phyloP scores from a whole-genome alignment of 2,113 vertebrate species.

The Lucifuga dentata region DNA sequence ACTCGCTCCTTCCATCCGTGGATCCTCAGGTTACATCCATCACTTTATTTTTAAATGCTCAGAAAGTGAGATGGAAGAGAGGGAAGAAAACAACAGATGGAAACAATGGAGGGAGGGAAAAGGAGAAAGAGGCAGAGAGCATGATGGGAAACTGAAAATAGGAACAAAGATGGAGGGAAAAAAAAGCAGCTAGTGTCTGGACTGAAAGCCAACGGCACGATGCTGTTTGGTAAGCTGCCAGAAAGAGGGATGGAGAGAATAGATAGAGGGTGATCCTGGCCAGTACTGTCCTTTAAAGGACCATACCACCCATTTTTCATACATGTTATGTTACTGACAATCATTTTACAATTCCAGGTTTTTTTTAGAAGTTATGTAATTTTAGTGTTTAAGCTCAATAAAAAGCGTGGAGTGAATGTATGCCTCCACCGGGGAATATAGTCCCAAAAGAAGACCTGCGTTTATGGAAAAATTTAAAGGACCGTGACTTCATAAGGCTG shows the following conservation, averaged over 20 bases:
- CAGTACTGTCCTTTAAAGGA: too few relatives aligned
- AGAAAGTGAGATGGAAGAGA: conserved; percentile 6
- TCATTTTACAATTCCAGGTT: too few relatives aligned
- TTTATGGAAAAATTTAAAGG: too few relatives aligned
- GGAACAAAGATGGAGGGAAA: conserved; percentile 10
- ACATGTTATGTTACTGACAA: too few relatives aligned
- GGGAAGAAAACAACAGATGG: background rate
- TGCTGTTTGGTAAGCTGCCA: conserved; percentile 58
- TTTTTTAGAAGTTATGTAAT: too few relatives aligned
- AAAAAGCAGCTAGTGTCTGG: conserved; percentile 43
- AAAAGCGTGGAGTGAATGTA: too few relatives aligned
- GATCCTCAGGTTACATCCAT: conserved; percentile 62
- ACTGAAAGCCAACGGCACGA: conserved; percentile 35
- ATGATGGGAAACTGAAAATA: conserved; percentile 22
- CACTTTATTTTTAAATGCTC: too few relatives aligned
- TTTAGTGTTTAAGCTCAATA: too few relatives aligned
- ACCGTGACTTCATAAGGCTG: too few relatives aligned
- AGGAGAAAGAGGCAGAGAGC: background rate
- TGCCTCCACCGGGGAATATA: too few relatives aligned
- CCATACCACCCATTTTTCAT: too few relatives aligned
- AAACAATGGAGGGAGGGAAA: background rate
- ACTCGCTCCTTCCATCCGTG: conserved; percentile 5
- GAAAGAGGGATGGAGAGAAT: conserved; percentile 29
- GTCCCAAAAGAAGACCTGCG: too few relatives aligned
- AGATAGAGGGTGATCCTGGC: background rate